A percentile compares a stretch with the other conserved stretches of the same genome.
phyloP scores from a whole-genome alignment of 2,797 vertebrate species.

The Onychomys leucogaster region DNA sequence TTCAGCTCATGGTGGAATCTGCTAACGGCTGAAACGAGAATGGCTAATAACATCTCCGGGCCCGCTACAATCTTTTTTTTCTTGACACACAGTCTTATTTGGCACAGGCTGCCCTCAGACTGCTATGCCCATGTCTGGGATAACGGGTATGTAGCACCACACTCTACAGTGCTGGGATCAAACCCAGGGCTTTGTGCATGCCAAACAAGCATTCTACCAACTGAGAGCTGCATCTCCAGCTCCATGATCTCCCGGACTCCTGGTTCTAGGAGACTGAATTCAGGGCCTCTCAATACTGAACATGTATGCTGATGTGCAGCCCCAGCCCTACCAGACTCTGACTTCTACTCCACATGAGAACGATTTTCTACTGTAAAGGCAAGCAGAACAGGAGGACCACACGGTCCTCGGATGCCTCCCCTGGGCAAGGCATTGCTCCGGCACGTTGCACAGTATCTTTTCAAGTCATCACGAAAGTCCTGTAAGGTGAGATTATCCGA shows the following conservation, averaged over 20 bases:
- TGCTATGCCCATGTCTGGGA: too few species aligned
- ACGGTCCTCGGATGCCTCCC: background rate
- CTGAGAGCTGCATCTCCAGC: background rate
- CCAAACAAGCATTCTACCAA: background rate
- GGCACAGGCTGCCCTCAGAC: background rate
- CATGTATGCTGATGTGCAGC: background rate
- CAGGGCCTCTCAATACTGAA: background rate
- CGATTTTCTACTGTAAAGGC: background rate
- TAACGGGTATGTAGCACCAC: too few species aligned
- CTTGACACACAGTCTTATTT: background rate
- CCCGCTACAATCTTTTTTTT: background rate
- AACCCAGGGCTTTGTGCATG: background rate
- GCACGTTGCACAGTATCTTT: rapidly evolving
- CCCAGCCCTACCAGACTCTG: background rate
- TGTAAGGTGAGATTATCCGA: background rate
- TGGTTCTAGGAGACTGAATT: background rate
- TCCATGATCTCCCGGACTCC: background rate
- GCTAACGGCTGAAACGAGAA: background rate
- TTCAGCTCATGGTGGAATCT: background rate
- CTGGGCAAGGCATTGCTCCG: rapidly evolving
- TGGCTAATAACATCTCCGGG: background rate
- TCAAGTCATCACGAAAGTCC: background rate
- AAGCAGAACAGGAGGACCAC: background rate
- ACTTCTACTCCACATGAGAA: background rate
- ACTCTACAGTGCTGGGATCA: background rate